phyloP scores from a whole-genome alignment of 1,140 invertebrate species.

The Drosophila pallidifrons region DNA sequence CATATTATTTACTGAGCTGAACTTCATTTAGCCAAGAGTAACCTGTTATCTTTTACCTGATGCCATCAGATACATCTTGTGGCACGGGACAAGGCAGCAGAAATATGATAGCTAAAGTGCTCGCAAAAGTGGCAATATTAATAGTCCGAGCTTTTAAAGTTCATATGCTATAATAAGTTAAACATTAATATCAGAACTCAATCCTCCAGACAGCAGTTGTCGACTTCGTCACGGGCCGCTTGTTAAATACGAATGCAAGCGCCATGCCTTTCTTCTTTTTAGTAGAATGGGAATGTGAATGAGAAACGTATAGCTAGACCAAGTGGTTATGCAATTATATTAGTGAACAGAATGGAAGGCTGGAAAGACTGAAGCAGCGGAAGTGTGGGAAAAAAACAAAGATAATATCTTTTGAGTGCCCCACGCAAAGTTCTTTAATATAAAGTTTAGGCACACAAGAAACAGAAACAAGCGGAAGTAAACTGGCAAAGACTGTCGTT shows the following conservation, averaged over 20 bases:
- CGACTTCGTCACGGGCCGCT: too few species aligned
- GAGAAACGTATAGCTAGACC: neutral
- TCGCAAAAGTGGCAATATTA: neutral
- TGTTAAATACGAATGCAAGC: neutral
- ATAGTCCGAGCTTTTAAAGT: slow-evolving; percentile 8
- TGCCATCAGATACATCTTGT: neutral
- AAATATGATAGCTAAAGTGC: slow-evolving; percentile 2
- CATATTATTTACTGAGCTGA: slow-evolving; percentile 4
- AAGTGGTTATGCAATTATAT: neutral
- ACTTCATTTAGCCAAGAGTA: slow-evolving; percentile 2
- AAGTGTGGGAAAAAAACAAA: slow-evolving; percentile 8
- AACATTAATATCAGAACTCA: neutral
- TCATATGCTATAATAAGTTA: neutral
- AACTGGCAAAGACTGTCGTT: slow-evolving; percentile 19
- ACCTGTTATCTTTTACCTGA: neutral
- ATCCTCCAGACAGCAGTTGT: neutral
- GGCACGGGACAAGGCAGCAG: neutral
- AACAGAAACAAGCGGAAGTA: slow-evolving; percentile 2
- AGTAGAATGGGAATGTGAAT: neutral
- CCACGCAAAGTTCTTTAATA: slow-evolving; percentile 21
- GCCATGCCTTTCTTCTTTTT: neutral
- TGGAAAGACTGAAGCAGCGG: neutral
- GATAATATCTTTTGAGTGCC: slow-evolving; percentile 1
- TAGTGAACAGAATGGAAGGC: neutral
- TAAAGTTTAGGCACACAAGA: slow-evolving; percentile 1